Evolutionary conservation across 2,113 vertebrate genomes (phyloP).

Genomic region (Python bivittatus): DNA sequence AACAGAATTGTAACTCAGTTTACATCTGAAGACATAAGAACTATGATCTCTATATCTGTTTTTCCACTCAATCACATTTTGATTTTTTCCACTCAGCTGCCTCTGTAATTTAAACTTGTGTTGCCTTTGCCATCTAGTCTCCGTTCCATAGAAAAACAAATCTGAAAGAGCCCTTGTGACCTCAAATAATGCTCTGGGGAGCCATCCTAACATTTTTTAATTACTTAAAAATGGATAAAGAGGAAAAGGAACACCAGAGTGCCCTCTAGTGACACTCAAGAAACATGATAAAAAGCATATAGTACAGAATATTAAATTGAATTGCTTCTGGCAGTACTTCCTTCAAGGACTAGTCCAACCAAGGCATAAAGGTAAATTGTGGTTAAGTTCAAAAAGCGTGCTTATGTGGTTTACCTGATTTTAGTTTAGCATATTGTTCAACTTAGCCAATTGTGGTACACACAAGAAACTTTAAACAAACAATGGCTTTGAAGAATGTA

Average conservation of each 20-base stretch:
- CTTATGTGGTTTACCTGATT: neutral
- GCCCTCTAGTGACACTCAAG: constrained; percentile 61
- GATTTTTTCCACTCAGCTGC: neutral
- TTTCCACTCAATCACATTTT: neutral
- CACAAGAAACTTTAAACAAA: neutral
- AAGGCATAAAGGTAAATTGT: neutral
- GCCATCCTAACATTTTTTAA: neutral
- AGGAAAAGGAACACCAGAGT: constrained; percentile 52
- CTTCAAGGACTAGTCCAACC: neutral
- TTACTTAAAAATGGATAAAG: neutral
- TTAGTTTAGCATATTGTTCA: neutral
- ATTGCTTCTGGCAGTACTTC: neutral
- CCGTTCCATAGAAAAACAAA: constrained; percentile 9
- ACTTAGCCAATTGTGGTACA: neutral
- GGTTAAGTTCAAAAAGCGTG: neutral
- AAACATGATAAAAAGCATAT: neutral
- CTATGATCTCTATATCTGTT: neutral
- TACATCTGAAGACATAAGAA: neutral
- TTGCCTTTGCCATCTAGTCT: constrained; percentile 22
- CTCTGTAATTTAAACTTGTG: neutral
- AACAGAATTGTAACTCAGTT: neutral
- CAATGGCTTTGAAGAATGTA: neutral
- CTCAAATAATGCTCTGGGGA: neutral
- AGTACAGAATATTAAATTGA: neutral
- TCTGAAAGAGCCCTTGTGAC: constrained; percentile 2